A percentile compares a stretch with the other conserved stretches of the same genome.
Conservation (phyloP, 1,140 invertebrate genomes). For the Bombus picipes region DNA sequence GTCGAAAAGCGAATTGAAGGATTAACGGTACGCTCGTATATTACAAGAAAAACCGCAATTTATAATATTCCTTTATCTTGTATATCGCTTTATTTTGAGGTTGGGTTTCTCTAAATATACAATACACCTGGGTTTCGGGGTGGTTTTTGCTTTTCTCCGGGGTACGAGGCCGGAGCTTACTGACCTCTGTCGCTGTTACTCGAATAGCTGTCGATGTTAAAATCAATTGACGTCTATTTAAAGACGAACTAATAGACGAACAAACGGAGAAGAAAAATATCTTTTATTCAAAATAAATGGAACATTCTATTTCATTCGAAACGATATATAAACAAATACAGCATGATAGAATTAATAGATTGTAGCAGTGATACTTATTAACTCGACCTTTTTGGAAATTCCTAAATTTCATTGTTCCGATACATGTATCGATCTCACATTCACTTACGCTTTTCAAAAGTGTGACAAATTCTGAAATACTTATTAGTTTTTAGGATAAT, state of each 20-base stretch:
- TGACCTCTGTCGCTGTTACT: constrained; percentile 49
- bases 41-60: constrained; percentile 9
- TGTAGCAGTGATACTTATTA: too few species aligned
- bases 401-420: not conserved
- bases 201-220: not conserved
- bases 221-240: constrained; percentile 3
- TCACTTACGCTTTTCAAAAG: too few species aligned
- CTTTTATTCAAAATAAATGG: not conserved
- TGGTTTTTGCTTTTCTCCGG: constrained; percentile 46
- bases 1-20: not conserved
- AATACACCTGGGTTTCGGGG: constrained; percentile 35
- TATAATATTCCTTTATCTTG: constrained; percentile 4
- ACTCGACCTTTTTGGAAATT: not conserved
- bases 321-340: not conserved
- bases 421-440: too few species aligned
- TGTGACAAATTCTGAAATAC: too few species aligned
- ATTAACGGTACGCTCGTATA: constrained; percentile 40
- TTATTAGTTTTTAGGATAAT: too few species aligned
- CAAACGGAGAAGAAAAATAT: not conserved
- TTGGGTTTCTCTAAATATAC: constrained; percentile 28
- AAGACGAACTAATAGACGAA: not conserved
- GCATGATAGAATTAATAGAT: not conserved
- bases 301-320: not conserved
- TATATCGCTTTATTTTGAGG: constrained; percentile 17
- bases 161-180: constrained; percentile 50